Base-by-base conservation (phyloP, 2,113 vertebrate species). In the Burhinus bistriatus region DNA sequence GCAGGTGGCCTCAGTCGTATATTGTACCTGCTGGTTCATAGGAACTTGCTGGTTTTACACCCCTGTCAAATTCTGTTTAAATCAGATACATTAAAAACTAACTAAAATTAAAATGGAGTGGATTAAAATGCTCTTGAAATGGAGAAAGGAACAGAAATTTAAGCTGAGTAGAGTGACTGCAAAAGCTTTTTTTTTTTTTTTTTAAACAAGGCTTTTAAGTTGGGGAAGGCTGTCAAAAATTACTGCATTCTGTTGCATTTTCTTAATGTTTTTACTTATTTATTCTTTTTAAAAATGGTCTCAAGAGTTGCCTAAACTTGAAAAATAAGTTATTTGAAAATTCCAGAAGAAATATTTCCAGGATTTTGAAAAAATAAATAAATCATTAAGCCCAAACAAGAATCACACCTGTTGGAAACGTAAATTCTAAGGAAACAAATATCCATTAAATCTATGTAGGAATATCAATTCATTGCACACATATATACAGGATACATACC, bases 1-100 rank as follows among this genome's bases (percentile, higher is more conserved):
- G 17, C 38, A 30, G 1, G 0, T 51, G 47, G 42, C 70, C 38
- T 32, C 16, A 51, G 66, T 20, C 5, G 0, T 20, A 23, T 16
- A 26, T 29, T 59, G 26, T 59, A 66, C 58, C 32, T 79, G 42
- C 61, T 58, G 21, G 45, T 58, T 68, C 21, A 1, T 30, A 19
- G n/a, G 38, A 68, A 54, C 42, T 59, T 64, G n/a, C n/a, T 64
- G 18, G 19, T 32, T 77, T 6, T 77, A 26, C 29, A 32, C 62
- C 26, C 26, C 64, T 73, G 44, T 65, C 69, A 51, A 47, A 44
- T 83, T 75, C 49, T 70, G 30, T 45, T 89, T 58, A 66, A 81
- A 54, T 62, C 25, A 34, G 38, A 65, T 83, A 34, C 21, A 8
- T 65, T 87, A 61, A 73, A 93, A 87, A 30, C 16, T 47, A 81